Base-by-base conservation (phyloP, 2,888 invertebrate species). In the Dolichomitus sp. region DNA sequence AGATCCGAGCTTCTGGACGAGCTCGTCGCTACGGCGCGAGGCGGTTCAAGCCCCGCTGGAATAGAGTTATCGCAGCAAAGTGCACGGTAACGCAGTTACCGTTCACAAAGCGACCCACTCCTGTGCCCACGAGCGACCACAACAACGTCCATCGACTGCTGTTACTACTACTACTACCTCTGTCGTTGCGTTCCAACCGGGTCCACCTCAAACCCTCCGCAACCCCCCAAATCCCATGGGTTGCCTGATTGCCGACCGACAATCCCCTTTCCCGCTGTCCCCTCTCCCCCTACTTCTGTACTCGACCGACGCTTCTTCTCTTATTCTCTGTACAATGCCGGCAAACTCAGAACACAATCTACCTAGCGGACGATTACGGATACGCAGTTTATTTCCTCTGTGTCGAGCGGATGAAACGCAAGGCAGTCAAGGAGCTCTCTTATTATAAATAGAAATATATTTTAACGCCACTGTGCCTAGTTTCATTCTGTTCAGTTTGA, bases 81-180 rank as follows among this genome's bases (percentile, higher is more conserved):
- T 93, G 93, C 92, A 92, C 90, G 90, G 90, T 93, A 93, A 93
- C 91, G 88, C 88, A 89, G 92, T 93, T 93, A 93, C 89, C 90
- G 90, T 87, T 90, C 89, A 90, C 92, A 91, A 91, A 91, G 92
- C 90, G 86, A 86, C 88, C 84, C 84, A 84, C 79, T 81, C 73
- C 82, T 78, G 65, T 78, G 81, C 80, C 83, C 70, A 83, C 80
- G 74, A 75, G 66, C 81, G 84, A 86, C 86, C 86, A 84, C 86
- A 86, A 87, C 86, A 87, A 87, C 86, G 74, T 86, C 83, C 84
- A 81, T 83, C 81, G 84, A 54, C 63, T 74, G n/a, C 63, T 33
- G 33, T 17, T 45, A 30, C 50, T 30, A 52, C 40, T 65, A n/a
- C 63, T 50, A 37, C 59, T n/a, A 73, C 33, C 23, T 30, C 54